phyloP scores from a whole-genome alignment of 2,888 invertebrate species.

The Cryptocephalus moraei region DNA sequence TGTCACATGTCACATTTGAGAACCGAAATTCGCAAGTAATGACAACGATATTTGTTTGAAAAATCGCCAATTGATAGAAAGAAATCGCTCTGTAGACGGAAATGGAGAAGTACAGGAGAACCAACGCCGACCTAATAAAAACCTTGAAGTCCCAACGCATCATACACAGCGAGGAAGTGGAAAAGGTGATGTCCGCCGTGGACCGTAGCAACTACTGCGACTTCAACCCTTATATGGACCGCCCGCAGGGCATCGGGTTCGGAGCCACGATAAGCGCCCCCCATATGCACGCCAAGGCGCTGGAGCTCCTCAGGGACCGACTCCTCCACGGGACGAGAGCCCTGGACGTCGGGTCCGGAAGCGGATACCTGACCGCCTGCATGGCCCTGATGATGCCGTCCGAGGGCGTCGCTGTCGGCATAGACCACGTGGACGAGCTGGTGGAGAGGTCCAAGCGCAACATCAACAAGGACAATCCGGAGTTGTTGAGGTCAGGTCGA shows the following conservation, averaged over 20 bases:
- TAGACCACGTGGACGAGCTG: slow-evolving; percentile 83
- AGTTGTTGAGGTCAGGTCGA: slow-evolving; percentile 54
- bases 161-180: slow-evolving; percentile 64
- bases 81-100: too few species aligned
- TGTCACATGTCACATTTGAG: too few species aligned
- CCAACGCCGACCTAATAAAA: too few species aligned
- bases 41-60: too few species aligned
- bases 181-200: slow-evolving; percentile 69
- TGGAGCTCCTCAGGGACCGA: slow-evolving; percentile 74
- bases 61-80: too few species aligned
- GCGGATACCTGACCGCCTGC: slow-evolving; percentile 86
- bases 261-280: slow-evolving; percentile 94
- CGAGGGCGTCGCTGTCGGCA: slow-evolving; percentile 55
- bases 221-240: slow-evolving; percentile 74
- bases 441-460: slow-evolving; percentile 67
- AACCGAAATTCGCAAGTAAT: too few species aligned
- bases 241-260: slow-evolving; percentile 88
- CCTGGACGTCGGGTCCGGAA: slow-evolving; percentile 88
- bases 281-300: slow-evolving; percentile 92
- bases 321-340: slow-evolving; percentile 66
- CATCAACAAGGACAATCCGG: slow-evolving; percentile 61
- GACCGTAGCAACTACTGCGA: slow-evolving; percentile 76
- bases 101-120: too few species aligned
- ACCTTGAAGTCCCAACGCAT: slow-evolving; percentile 38
- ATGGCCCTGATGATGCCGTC: slow-evolving; percentile 78